Percentiles rank a stretch among this genome's conserved stretches.
These are phyloP conservation scores for Masnerella sp. DNA, from an alignment of 2,888 invertebrate species.

Conservation along the genomic window DNA sequence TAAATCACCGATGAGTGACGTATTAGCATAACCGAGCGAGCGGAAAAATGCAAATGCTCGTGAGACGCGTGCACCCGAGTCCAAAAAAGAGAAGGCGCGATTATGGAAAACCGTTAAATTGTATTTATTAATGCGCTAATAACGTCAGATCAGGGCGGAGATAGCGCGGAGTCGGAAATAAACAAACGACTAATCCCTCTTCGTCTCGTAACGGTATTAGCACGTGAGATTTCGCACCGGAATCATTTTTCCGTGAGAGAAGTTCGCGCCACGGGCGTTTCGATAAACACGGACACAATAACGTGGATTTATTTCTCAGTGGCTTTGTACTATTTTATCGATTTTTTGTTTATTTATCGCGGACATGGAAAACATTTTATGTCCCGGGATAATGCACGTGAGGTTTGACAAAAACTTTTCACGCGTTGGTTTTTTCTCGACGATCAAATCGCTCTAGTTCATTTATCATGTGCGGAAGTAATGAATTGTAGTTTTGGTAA, in stretches of 20 bases:
- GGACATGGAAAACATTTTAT: conserved; percentile 15
- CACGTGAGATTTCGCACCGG: conserved; percentile 45
- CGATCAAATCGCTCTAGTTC: too few species aligned
- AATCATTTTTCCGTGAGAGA: conserved; percentile 50
- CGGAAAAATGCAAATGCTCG: conserved; percentile 67
- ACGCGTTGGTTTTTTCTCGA: too few species aligned
- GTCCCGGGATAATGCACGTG: too few species aligned
- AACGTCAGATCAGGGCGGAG: conserved; percentile 39
- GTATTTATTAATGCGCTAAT: conserved; percentile 44
- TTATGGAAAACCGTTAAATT: conserved; percentile 42
- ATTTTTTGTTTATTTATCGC: conserved; percentile 4
- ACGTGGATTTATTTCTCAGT: conserved; percentile 21
- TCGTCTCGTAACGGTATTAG: conserved; percentile 50
- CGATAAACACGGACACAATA: conserved; percentile 37
- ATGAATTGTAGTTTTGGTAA: too few species aligned
- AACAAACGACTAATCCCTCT: conserved; percentile 43
- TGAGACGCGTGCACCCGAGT: conserved; percentile 56
- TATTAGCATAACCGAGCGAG: conserved; percentile 23
- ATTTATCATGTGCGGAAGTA: too few species aligned
- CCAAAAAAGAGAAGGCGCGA: conserved; percentile 20
- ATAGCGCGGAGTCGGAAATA: conserved; percentile 44
- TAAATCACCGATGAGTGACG: conserved; percentile 18
- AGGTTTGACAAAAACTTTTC: too few species aligned
- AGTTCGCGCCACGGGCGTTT: conserved; percentile 22
- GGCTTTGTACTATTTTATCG: conserved; percentile 5